phyloP scores from a whole-genome alignment of 2,888 invertebrate species.

The Leptinotarsa peninsularis region DNA sequence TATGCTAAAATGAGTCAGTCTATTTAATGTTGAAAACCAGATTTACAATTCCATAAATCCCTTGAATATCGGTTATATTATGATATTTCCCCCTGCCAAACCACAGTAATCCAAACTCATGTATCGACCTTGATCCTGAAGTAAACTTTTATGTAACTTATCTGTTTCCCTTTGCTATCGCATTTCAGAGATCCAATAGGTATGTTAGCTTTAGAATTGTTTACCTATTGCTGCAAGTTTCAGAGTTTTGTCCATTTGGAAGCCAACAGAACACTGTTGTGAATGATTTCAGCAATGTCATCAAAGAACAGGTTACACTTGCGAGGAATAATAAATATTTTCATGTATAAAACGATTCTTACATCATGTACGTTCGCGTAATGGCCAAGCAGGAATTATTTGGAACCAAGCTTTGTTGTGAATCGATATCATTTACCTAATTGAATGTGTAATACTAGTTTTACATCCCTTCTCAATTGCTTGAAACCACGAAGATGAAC shows the following conservation, averaged over 20 bases:
- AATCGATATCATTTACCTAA: neutral
- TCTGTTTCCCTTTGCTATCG: conserved; percentile 64
- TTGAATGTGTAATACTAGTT: neutral
- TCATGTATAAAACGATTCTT: too few species aligned
- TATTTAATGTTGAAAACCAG: too few species aligned
- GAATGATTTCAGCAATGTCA: neutral
- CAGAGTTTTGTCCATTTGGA: conserved; percentile 42
- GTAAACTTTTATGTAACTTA: conserved; percentile 56
- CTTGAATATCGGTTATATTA: neutral
- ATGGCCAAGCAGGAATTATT: too few species aligned
- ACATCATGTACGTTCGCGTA: too few species aligned
- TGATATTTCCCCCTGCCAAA: neutral
- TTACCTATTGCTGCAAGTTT: conserved; percentile 40
- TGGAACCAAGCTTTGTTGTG: neutral
- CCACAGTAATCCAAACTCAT: conserved; percentile 25
- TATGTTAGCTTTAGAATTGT: conserved; percentile 61
- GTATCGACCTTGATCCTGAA: conserved; percentile 41
- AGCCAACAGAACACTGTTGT: neutral
- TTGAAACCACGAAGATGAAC: neutral
- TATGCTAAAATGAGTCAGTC: too few species aligned
- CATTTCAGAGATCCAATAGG: conserved; percentile 67
- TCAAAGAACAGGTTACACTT: too few species aligned
- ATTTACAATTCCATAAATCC: too few species aligned
- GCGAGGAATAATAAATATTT: too few species aligned
- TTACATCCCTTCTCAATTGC: neutral